phyloP scores from a whole-genome alignment of 2,113 vertebrate genomes.

The Phoxinus phoxinus region DNA sequence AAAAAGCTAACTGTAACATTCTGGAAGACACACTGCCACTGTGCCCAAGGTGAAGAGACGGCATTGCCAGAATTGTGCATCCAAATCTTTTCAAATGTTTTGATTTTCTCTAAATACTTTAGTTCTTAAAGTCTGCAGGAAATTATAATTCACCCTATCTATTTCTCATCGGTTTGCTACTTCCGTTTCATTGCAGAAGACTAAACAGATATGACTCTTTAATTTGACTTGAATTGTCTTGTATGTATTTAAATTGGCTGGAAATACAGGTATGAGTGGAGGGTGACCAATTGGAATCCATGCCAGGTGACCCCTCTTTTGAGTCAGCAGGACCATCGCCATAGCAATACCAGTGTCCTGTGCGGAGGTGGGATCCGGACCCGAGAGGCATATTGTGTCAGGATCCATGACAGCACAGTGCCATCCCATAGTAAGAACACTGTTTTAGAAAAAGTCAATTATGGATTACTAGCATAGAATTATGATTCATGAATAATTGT shows the following conservation, averaged over 20 bases:
- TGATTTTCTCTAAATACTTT: background rate
- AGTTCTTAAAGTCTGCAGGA: background rate
- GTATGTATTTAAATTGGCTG: background rate
- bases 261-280: constrained; percentile 82
- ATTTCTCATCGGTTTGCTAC: background rate
- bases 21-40: constrained; percentile 70
- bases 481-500: background rate
- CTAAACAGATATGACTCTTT: background rate
- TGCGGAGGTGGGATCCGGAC: constrained; percentile 85
- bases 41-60: constrained; percentile 80
- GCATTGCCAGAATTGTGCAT: background rate
- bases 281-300: constrained; percentile 81
- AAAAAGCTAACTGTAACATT: constrained; percentile 75
- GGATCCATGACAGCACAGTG: constrained; percentile 21
- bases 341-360: constrained; percentile 59
- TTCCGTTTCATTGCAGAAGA: background rate
- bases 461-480: background rate
- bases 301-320: constrained; percentile 81
- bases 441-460: background rate
- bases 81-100: background rate
- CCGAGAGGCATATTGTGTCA: constrained; percentile 71
- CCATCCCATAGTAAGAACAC: constrained; percentile 48
- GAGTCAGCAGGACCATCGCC: constrained; percentile 71
- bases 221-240: background rate
- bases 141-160: background rate